Base-by-base conservation (phyloP, 2,113 vertebrate species). In the Silurus meridionalis region DNA sequence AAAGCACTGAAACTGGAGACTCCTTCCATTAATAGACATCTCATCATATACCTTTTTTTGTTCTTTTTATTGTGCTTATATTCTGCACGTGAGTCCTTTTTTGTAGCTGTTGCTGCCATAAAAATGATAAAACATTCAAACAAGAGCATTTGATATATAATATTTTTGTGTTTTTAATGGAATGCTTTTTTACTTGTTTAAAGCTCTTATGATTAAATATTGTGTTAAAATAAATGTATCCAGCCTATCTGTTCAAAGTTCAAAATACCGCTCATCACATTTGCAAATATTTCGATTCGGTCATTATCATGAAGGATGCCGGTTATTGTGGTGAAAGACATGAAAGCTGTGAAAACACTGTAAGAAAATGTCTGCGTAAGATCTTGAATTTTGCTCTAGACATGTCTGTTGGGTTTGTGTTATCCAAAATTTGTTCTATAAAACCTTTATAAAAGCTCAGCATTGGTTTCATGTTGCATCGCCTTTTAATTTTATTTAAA, bases 1-100 rank as follows among this genome's bases (percentile, higher is more conserved):
- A 25, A 53, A 53, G 50, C 23, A 77, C 50, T 77, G 74, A 77
- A 50, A 77, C 52, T 77, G 74, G 74, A 77, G 74, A 77, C 50
- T 77, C 74, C 74, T 77, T 53, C 74, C 74, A 77, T 25, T n/a
- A 53, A 77, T 77, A 77, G 55, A 53, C 21, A 52, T 23, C 21
- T 75, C 19, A 7, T 48, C 28, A 37, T 37, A 37, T 48, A 4
- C 37, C 69, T 21, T 58, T 75, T 23, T 46, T 75, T 75, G 9
- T 75, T 77, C 50, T 53, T n/a, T 53, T 28, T 25, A n/a, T 53
- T 14, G n/a, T 6, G 50, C 23, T 25, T 75, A 21, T 2, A 19
- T 48, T 72, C 28, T 69, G 67, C 67, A 69, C 7, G 17, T 6
- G 17, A 69, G 6, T 37, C 28, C 28, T 8, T 69, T 69, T 6